Conservation (phyloP, 1,140 invertebrate genomes). For the Calephelis virginiensis region DNA sequence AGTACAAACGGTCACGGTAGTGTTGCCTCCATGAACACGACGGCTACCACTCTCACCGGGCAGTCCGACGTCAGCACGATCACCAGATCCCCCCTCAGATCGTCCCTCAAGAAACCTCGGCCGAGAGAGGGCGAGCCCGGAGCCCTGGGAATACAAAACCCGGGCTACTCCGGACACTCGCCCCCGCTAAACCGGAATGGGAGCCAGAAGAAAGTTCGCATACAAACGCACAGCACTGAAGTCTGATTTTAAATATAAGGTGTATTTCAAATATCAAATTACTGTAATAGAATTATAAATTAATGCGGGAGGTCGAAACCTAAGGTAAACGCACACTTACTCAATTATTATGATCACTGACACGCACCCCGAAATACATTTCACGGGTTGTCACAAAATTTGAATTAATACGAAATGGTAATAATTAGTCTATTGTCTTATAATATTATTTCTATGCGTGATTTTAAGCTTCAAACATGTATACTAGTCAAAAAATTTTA, state of each 20-base stretch:
- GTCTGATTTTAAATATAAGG: conserved; percentile 76
- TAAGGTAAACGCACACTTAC: too few relatives aligned
- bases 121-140: conserved; percentile 73
- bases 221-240: conserved; percentile 92
- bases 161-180: conserved; percentile 88
- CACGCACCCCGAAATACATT: too few relatives aligned
- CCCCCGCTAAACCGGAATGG: conserved; percentile 89
- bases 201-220: conserved; percentile 91
- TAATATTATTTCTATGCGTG: too few relatives aligned
- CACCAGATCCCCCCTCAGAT: conserved; percentile 86
- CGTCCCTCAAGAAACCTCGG: conserved; percentile 90
- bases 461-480: too few relatives aligned
- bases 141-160: conserved; percentile 90
- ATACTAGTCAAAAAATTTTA: too few relatives aligned
- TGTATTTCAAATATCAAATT: background rate
- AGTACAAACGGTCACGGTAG: conserved; percentile 86
- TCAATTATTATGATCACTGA: too few relatives aligned
- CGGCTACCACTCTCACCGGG: conserved; percentile 83
- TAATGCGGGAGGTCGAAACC: background rate
- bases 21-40: conserved; percentile 86
- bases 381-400: too few relatives aligned
- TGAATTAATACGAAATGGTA: too few relatives aligned
- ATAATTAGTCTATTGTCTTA: too few relatives aligned
- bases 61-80: conserved; percentile 80
- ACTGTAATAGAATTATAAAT: background rate